A percentile compares a stretch with the other conserved stretches of the same genome.
Evolutionary conservation across 2,797 vertebrate genomes (phyloP).

Genomic region (Bradypus variegatus): DNA sequence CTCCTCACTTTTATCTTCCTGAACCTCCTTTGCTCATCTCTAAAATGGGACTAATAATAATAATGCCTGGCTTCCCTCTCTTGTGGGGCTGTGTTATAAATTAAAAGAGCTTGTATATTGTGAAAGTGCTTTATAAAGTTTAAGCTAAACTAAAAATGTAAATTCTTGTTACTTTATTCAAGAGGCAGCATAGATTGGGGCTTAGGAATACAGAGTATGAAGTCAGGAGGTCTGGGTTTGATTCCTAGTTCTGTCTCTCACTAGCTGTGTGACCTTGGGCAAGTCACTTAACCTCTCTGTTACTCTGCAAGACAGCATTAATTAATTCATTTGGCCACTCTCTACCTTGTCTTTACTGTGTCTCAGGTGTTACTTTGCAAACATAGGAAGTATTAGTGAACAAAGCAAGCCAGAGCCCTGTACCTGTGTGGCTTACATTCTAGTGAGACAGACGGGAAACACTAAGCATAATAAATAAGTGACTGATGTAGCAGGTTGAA

Average conservation of each 20-base stretch:
- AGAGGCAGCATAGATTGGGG: not conserved
- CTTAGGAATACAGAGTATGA: not conserved
- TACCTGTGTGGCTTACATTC: fast-evolving
- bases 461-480: fast-evolving
- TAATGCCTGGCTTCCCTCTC: not conserved
- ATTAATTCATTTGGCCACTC: not conserved
- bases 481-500: fast-evolving
- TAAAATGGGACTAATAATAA: not conserved
- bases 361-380: not conserved
- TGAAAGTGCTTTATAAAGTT: not conserved
- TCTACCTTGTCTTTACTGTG: not conserved
- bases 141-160: not conserved
- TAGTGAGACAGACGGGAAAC: fast-evolving
- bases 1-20: not conserved
- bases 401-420: not conserved
- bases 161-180: not conserved
- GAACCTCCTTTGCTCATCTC: not conserved
- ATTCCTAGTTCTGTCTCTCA: not conserved
- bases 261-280: not conserved
- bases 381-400: fast-evolving
- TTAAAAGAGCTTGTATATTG: not conserved
- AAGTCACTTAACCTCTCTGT: not conserved
- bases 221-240: not conserved
- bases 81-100: not conserved
- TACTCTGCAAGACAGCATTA: not conserved